These are phyloP conservation scores for Pan troglodytes DNA, from an alignment of 2,113 vertebrate species.

Conservation along the genomic window DNA sequence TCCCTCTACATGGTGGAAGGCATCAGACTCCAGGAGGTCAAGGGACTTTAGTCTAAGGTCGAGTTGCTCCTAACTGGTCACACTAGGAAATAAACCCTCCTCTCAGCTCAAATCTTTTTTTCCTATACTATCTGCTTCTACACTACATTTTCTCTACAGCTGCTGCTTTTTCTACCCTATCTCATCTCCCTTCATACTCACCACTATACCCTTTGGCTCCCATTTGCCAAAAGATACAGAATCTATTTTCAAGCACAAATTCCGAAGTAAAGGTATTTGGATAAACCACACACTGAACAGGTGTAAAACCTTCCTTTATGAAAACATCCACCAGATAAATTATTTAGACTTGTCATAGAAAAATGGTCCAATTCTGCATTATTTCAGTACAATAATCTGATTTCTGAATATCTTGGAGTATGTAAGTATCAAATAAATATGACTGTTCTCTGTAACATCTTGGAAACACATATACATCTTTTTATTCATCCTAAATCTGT, in stretches of 20 bases:
- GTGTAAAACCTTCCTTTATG: not conserved
- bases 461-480: not conserved
- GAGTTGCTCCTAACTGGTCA: not conserved
- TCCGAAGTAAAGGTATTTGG: not conserved
- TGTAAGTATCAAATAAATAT: not conserved
- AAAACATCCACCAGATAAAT: not conserved
- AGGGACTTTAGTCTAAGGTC: not conserved
- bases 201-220: rapidly evolving
- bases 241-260: conserved; percentile 7
- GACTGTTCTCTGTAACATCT: not conserved
- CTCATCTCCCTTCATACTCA: not conserved
- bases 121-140: not conserved
- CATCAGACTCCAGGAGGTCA: not conserved
- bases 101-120: not conserved
- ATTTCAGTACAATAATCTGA: not conserved
- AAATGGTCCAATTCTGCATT: not conserved
- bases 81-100: not conserved
- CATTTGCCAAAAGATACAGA: not conserved
- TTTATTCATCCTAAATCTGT: not conserved
- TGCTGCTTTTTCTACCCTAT: not conserved
- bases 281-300: not conserved
- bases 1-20: not conserved
- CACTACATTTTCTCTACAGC: not conserved
- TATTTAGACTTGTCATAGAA: not conserved
- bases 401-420: not conserved